A percentile compares a stretch with the other conserved stretches of the same genome.
These are phyloP conservation scores for Yponomeuta sedellus DNA, from an alignment of 2,888 invertebrate genomes.

Conservation along the genomic window DNA sequence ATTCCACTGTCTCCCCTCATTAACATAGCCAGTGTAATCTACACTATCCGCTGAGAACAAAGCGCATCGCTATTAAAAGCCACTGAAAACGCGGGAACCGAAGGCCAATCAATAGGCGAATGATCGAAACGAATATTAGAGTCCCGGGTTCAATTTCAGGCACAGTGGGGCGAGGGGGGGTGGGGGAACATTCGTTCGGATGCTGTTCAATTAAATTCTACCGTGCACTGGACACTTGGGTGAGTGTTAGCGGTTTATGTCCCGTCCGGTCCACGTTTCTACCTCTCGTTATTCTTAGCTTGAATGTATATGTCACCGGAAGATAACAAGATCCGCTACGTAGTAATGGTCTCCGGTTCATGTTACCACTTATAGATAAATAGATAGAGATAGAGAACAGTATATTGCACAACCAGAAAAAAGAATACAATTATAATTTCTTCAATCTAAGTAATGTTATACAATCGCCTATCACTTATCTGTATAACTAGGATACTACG, in stretches of 20 bases:
- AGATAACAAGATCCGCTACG: no score
- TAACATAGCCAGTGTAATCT: no score
- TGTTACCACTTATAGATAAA: no score
- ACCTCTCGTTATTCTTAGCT: neutral
- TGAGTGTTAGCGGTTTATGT: neutral
- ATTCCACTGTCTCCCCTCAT: no score
- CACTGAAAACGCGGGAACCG: neutral
- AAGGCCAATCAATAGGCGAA: slow-evolving; percentile 5
- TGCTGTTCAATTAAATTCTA: slow-evolving; percentile 1
- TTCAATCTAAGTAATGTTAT: no score
- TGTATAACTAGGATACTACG: no score
- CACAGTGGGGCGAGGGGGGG: neutral
- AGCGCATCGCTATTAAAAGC: neutral
- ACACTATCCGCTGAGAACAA: neutral
- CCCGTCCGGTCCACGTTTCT: neutral
- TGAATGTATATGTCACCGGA: no score
- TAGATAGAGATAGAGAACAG: no score
- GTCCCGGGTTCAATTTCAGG: slow-evolving; percentile 1
- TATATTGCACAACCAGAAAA: no score
- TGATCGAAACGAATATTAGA: slow-evolving; percentile 13
- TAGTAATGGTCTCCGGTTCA: no score
- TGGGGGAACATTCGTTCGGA: neutral
- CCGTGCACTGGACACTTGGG: neutral
- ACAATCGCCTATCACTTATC: no score
- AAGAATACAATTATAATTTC: no score